These are phyloP conservation scores for Cyanistes caeruleus DNA, from an alignment of 2,113 vertebrate species.

Conservation along the genomic window DNA sequence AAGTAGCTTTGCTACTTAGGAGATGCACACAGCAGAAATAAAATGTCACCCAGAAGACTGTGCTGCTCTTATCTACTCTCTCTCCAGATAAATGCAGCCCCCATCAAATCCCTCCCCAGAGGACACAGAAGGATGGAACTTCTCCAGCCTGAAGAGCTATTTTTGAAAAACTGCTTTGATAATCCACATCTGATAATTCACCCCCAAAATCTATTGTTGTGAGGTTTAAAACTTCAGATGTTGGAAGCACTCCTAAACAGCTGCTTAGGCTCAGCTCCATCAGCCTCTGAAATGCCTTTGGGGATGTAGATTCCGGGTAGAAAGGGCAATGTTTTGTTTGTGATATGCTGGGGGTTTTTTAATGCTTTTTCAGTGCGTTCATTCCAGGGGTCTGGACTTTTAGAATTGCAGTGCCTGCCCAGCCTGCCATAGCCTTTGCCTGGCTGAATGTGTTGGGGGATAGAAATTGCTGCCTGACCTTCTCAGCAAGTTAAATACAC, in stretches of 20 bases:
- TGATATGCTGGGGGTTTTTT: accelerated
- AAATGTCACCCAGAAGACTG: not conserved
- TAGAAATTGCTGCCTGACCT: not conserved
- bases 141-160: not conserved
- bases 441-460: not conserved
- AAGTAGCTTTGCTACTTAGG: not conserved
- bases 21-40: not conserved
- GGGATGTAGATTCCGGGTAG: not conserved
- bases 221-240: not conserved
- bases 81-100: not conserved
- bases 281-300: not conserved
- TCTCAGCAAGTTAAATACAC: not conserved
- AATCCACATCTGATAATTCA: not conserved
- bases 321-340: not conserved
- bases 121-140: not conserved
- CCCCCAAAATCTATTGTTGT: not conserved
- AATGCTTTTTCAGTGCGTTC: not conserved
- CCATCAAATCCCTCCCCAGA: not conserved
- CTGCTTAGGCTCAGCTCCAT: not conserved
- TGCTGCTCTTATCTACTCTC: not conserved
- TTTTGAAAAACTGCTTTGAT: not conserved
- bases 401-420: not conserved
- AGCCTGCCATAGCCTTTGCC: not conserved
- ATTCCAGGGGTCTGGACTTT: not conserved
- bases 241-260: not conserved